Base-by-base conservation (phyloP, 2,888 invertebrate genomes). In the Clusia tigrina region DNA sequence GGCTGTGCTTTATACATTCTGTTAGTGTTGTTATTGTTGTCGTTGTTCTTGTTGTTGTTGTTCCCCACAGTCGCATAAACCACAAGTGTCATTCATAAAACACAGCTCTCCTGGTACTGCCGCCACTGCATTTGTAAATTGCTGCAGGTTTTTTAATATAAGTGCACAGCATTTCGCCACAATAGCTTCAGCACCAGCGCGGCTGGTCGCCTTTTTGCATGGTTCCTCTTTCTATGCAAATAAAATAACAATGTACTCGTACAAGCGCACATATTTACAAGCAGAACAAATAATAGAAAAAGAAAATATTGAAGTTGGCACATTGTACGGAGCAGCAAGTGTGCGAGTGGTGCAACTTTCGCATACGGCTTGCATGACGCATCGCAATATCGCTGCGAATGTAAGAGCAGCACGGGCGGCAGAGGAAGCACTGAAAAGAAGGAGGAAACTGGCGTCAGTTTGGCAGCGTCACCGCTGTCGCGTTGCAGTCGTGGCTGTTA, bases 41-140 rank as follows among this genome's bases (percentile, higher is more conserved):
- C n/a, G n/a, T n/a, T n/a, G n/a, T n/a, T n/a, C n/a, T n/a, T n/a
- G n/a, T 42, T 15, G 42, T 42, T 12, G n/a, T 42, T 17, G n/a
- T 5, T 42, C 42, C 42, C 42, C 42, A 42, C n/a, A 42, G 42
- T 42, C 42, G 42, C 42, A 42, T 42, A 42, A 42, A 42, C 42
- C 42, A 42, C 42, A 42, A 42, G 42, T 42, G 42, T 42, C 42
- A 42, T 6, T 42, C 42, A 42, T 42, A 17, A n/a, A n/a, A n/a
- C n/a, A n/a, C n/a, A n/a, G n/a, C n/a, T n/a, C n/a, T n/a, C n/a
- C n/a, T n/a, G n/a, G n/a, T n/a, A n/a, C n/a, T n/a, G n/a, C n/a
- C n/a, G n/a, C n/a, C n/a, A n/a, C n/a, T n/a, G 32, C 32, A 32
- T 32, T 32, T 32, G 32, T 32, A 32, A 32, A 32, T 32, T 32